Conservation (phyloP, 1,140 invertebrate species). For the Leptinotarsa defecta region DNA sequence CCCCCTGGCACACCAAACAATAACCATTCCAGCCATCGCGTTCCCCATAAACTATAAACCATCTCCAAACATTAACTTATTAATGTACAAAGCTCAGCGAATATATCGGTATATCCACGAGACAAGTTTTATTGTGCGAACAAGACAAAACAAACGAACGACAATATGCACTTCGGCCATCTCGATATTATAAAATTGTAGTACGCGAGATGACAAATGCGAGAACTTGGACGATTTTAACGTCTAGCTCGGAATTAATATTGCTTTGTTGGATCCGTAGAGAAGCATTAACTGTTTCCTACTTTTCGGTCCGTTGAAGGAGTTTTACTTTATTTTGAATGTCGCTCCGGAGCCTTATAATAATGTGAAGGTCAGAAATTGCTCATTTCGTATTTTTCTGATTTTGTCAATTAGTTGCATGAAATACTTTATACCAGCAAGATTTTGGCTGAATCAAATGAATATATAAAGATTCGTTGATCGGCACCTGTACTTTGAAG, state of each 20-base stretch:
- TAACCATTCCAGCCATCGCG: not conserved
- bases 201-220: slow-evolving; percentile 42
- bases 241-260: slow-evolving; percentile 42
- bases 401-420: too few relatives aligned
- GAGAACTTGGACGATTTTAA: slow-evolving; percentile 42
- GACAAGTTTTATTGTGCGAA: slow-evolving; percentile 41
- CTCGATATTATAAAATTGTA: slow-evolving; percentile 41
- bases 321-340: not conserved
- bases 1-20: not conserved
- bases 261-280: slow-evolving; percentile 39
- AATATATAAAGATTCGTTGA: too few relatives aligned
- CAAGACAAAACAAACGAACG: slow-evolving; percentile 37
- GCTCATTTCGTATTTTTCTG: too few relatives aligned
- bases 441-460: too few relatives aligned
- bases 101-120: slow-evolving; percentile 12
- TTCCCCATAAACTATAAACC: not conserved
- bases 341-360: not conserved
- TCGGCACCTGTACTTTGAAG: too few relatives aligned
- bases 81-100: not conserved
- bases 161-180: slow-evolving; percentile 39
- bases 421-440: too few relatives aligned
- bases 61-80: slow-evolving; percentile 4
- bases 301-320: not conserved
- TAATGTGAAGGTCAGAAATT: too few relatives aligned
- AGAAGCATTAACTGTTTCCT: not conserved